Base-by-base conservation (phyloP, 2,113 vertebrate species). In the Poeciliopsis prolifica region DNA sequence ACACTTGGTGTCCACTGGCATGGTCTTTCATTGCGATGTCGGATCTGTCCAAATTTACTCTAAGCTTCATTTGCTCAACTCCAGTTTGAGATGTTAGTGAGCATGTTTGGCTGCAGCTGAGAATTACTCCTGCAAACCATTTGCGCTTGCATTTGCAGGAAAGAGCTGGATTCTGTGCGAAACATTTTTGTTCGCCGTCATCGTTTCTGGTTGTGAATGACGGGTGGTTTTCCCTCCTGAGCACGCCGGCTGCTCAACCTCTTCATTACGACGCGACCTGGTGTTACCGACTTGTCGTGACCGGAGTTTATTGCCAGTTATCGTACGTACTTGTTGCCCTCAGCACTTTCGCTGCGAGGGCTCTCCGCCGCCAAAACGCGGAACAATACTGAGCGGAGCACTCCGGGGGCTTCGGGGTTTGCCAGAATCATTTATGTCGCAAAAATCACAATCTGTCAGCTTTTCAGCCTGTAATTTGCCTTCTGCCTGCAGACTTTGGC, bases 251-350 rank as follows among this genome's bases (percentile, higher is more conserved):
- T 61, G 19, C 30, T 26, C 15, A 26, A 58, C 31, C 71, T 40
- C 54, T 24, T 30, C 65, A 28, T 11, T 35, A 33, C 35, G 10
- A 13, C 9, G 61, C 22, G 68, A 60, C 63, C 71, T 17, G 35
- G 44, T 63, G n/a, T 74, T 65, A 80, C 68, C 3, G 48, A 80
- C 66, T 74, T 60, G 71, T 69, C 66, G 66, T 69, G 29, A 70
- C 61, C 70, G 61, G 33, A 44, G 65, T 37, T 37, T 31, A 37
- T 68, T 40, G 44, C 65, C 73, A 17, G 65, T 68, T 80, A 62
- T 60, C 29, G 42, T 61, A 12, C 60, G 42, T 2, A 74, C 66
- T 74, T 44, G 4, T 48, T 65, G 35, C 66, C 66, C 62, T 79
- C 61, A 51, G 70, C 65, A 24, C 60, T 73, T 62, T 28, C 40